Evolutionary conservation across 2,113 vertebrate species (phyloP).

Genomic region (Haemorhous mexicanus): DNA sequence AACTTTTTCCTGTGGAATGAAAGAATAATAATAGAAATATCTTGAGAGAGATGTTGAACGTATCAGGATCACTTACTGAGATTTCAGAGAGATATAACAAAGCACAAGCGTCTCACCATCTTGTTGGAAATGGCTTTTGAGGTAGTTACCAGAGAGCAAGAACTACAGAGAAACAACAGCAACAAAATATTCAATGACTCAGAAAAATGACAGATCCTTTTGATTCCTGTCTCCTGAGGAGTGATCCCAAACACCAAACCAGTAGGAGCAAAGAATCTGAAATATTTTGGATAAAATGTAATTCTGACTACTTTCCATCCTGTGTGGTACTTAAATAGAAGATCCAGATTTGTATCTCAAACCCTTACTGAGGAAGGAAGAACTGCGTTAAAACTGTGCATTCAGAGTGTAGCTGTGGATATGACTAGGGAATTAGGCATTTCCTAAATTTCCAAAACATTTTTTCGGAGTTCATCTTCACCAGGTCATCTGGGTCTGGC

Average conservation of each 20-base stretch:
- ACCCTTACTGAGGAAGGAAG: not conserved
- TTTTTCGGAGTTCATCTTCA: not conserved
- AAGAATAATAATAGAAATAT: not conserved
- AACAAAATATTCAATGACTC: not conserved
- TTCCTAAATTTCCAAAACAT: not conserved
- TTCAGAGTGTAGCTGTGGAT: not conserved
- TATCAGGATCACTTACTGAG: not conserved
- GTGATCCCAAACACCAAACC: not conserved
- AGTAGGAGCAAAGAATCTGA: conserved; percentile 1
- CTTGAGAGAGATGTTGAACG: not conserved
- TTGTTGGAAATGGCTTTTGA: not conserved
- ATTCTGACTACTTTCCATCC: not conserved
- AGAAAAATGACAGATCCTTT: not conserved
- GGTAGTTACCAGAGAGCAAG: not conserved
- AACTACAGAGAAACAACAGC: not conserved
- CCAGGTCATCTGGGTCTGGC: not conserved
- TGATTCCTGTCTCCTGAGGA: not conserved
- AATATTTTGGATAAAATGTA: not conserved
- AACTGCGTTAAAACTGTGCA: not conserved
- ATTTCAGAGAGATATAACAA: not conserved
- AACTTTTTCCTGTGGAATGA: not conserved
- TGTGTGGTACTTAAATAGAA: conserved; percentile 20
- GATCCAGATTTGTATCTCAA: not conserved
- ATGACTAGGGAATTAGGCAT: conserved; percentile 13
- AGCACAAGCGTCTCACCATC: not conserved